A percentile compares a stretch with the other conserved stretches of the same genome.
Evolutionary conservation across 2,797 vertebrate genomes (phyloP).

Genomic region (Enteromius thamalakanensis): DNA sequence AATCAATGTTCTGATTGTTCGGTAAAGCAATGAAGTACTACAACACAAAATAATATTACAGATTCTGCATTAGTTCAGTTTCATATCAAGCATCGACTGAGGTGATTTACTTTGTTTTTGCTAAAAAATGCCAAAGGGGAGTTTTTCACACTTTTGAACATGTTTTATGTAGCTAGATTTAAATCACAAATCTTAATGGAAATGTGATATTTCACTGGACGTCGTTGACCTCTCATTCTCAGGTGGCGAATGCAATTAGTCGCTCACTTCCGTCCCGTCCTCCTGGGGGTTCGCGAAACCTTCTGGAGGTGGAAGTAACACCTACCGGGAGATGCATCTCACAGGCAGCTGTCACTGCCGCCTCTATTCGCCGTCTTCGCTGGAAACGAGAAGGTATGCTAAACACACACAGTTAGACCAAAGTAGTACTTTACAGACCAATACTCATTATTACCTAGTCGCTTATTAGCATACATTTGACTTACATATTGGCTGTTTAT

Average conservation of each 20-base stretch:
- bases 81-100: neutral
- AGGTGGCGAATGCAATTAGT: conserved; percentile 97
- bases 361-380: conserved; percentile 95
- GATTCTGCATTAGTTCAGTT: neutral
- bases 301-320: conserved; percentile 96
- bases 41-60: neutral
- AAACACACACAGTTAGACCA: neutral
- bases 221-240: conserved; percentile 41
- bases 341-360: conserved; percentile 95
- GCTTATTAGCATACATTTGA: neutral
- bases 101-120: neutral
- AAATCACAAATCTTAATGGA: neutral
- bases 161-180: neutral
- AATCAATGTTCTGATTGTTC: neutral
- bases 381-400: conserved; percentile 95
- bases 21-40: neutral
- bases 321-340: conserved; percentile 94
- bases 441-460: neutral
- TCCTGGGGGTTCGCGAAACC: conserved; percentile 86
- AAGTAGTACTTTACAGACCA: neutral
- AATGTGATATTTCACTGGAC: neutral
- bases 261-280: conserved; percentile 93
- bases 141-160: neutral
- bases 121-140: neutral
- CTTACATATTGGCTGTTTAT: neutral